Conservation (phyloP, 2,888 invertebrate species). For the Pocota personata region DNA sequence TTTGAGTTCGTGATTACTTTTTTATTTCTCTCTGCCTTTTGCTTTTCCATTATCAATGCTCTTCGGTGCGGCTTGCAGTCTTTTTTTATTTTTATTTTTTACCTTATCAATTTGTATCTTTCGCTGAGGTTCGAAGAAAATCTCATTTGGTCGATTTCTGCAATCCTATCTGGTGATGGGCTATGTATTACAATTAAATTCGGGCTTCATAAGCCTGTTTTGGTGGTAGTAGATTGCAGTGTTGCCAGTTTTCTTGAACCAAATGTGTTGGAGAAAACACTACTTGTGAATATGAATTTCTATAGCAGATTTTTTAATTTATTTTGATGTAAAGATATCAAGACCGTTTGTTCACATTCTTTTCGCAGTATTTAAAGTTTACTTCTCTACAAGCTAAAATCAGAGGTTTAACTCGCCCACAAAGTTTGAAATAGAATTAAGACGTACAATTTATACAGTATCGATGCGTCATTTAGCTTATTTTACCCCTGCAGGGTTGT, state of each 20-base stretch:
- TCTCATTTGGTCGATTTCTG: not conserved
- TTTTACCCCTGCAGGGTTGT: no score
- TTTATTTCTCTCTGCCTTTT: not conserved
- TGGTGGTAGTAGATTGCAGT: not conserved
- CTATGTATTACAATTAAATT: not conserved
- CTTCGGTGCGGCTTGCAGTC: not conserved
- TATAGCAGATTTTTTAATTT: no score
- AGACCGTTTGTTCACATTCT: no score
- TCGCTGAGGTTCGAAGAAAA: constrained; percentile 2
- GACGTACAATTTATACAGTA: no score
- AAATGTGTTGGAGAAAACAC: no score
- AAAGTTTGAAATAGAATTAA: no score
- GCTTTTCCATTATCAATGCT: not conserved
- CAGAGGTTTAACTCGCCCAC: no score
- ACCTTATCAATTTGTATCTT: constrained; percentile 17
- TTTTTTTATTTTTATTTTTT: constrained; percentile 7
- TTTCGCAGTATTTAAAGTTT: no score
- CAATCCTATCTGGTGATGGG: not conserved
- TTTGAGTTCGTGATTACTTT: constrained; percentile 14
- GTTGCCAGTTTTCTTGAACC: constrained; percentile 10
- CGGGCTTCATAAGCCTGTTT: not conserved
- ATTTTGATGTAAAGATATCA: no score
- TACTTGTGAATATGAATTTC: no score
- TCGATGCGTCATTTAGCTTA: no score
- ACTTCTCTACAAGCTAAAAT: no score